Evolutionary conservation across 2,113 vertebrate species (phyloP), one percentile per base, ranked within the genome.

Genomic region (Tragulus kanchil): DNA sequence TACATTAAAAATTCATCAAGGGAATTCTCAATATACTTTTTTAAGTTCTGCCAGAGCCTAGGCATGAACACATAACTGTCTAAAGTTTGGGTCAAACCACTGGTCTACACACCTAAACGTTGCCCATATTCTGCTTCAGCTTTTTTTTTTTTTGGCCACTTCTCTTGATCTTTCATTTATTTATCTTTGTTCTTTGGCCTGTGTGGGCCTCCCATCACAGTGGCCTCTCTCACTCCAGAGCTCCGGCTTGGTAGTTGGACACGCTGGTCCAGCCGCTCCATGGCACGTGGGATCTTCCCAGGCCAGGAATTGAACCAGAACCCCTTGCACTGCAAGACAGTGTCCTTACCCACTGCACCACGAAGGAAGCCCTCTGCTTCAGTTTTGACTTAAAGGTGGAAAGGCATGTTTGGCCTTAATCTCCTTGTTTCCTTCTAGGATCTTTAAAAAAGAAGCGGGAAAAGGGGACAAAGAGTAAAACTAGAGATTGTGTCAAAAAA

Each of bases 41-140:
- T 91, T n/a, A 26, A 64, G 5, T 25, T 61, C 52, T 50, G 12
- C 5, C 25, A 58, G 31, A 21, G 23, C 12, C 42, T 3, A 5
- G 3, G 3, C 56, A 19, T 25, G 58, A 23, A 9, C 3, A 8
- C 0, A 5, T n/a, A 65, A 42, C 42, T n/a, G 16, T 54, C 1
- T 31, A 19, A 59, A 62, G 23, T 28, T 59, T 16, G 48, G 1
- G 16, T 56, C 14, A 71, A 64, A 12, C 8, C 67, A 4, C 6
- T 45, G 8, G 12, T 31, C 12, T 25, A 48, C 1, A 82, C 6
- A 67, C 3, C 17, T 59, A 81, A 36, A n/a, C 14, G 2, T 26
- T 12, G 36, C 15, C 42, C 4, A 25, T 8, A 36, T 78, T 58
- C 4, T 45, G 42, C 14, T 87, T 65, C 26, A 31, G 5, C n/a